Percentiles rank a stretch among this genome's conserved stretches.
Evolutionary conservation across 2,888 invertebrate genomes (phyloP).

Genomic region (Athrips mouffetella): DNA sequence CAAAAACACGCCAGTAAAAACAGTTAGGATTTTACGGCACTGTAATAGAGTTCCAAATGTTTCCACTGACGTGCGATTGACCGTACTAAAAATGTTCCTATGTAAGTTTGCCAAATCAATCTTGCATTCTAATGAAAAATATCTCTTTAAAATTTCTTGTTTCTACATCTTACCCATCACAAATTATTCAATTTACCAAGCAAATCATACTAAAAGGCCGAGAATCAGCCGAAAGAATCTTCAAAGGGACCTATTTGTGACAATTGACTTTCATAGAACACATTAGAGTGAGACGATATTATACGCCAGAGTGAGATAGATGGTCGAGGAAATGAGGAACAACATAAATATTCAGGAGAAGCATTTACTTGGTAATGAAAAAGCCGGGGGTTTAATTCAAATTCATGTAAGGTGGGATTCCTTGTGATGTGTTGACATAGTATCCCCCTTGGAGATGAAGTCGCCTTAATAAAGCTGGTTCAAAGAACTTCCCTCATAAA

Average conservation of each 20-base stretch:
- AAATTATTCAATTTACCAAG: conserved; percentile 11
- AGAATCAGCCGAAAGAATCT: conserved; percentile 6
- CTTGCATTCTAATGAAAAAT: too few relatives aligned
- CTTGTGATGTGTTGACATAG: conserved; percentile 30
- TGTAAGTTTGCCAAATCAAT: too few relatives aligned
- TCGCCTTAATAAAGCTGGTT: conserved; percentile 8
- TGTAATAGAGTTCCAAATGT: too few relatives aligned
- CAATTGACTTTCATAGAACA: conserved; percentile 37
- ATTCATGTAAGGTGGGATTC: conserved; percentile 36
- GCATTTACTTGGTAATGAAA: conserved; percentile 53
- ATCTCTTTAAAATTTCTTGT: background rate
- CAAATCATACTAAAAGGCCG: conserved; percentile 12
- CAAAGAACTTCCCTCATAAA: background rate
- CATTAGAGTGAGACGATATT: conserved; percentile 9
- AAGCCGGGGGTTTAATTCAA: conserved; percentile 48
- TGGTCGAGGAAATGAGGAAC: conserved; percentile 40
- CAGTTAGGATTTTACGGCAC: too few relatives aligned
- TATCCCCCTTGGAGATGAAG: conserved; percentile 1
- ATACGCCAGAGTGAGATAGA: conserved; percentile 19
- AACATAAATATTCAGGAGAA: conserved; percentile 54
- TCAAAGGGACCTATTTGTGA: conserved; percentile 32
- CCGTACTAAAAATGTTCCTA: too few relatives aligned
- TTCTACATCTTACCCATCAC: background rate
- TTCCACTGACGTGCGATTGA: too few relatives aligned
- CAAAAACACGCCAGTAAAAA: too few relatives aligned